Base-by-base conservation (phyloP, 2,113 vertebrate genomes). In the Meles meles region DNA sequence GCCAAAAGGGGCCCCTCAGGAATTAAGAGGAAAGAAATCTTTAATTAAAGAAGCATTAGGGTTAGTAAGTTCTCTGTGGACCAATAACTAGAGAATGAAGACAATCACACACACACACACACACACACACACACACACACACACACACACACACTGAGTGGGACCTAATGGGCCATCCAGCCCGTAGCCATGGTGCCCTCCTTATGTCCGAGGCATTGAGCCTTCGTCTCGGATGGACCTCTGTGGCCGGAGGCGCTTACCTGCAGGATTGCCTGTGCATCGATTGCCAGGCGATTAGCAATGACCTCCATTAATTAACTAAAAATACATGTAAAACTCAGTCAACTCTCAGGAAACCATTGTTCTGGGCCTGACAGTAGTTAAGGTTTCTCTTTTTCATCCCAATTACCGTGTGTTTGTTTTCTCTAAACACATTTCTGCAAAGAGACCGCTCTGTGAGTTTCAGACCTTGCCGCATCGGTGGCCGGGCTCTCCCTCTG, bases 31-130 rank as follows among this genome's bases (percentile, higher is more conserved):
- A 93, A 83, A 95, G 12, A 86, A 57, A 84, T 63, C 37, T 97
- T 96, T 93, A 93, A 95, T 90, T 97, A 96, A 96, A 91, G 63
- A 89, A 71, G 23, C 59, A 77, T 89, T 65, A 57, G 27, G 76
- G 61, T 81, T 92, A 93, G 82, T 90, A 92, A 72, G 69, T 72
- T 94, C 92, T 96, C 96, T 67, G 20, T 82, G 83, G 83, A 31
- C 76, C 39, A 29, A 55, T 80, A 87, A 84, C 15, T n/a, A 49
- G 29, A 93, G 90, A 93, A 85, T 37, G 57, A 96, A 92, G 87
- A 81, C 91, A 96, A 42, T 74, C 80, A 84, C 61, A 18, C 65
- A 7, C 65, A n/a, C 17, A 69, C 67, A 69, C 65, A 37, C n/a
- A 71, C 69, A 71, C 65, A 18, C 65, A 37, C n/a, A 71, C 69